Conservation (phyloP, 2,113 vertebrate species). For the Sporophila hypoxantha region DNA sequence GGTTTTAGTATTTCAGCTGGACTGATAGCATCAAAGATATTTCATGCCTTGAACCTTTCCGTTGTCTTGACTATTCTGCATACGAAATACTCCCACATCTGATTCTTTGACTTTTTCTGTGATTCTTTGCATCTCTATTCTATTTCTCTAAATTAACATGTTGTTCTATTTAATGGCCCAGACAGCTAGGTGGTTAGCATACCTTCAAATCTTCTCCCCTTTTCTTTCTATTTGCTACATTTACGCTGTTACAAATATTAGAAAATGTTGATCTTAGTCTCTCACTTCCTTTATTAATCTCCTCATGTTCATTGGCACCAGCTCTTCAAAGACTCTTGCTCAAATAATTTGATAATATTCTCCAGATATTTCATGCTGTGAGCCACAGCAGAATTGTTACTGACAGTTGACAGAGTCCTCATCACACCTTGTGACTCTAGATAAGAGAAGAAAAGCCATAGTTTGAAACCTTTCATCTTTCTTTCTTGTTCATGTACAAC, state of each 20-base stretch:
- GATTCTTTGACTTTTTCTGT: neutral
- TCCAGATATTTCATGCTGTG: neutral
- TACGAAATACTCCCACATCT: neutral
- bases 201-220: neutral
- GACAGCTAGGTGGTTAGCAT: neutral
- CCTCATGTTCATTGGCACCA: neutral
- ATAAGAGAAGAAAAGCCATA: neutral
- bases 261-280: neutral
- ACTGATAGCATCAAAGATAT: slow-evolving; percentile 61
- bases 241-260: neutral
- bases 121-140: neutral
- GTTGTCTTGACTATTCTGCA: neutral
- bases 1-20: slow-evolving; percentile 35
- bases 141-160: slow-evolving; percentile 4
- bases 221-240: neutral
- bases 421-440: neutral
- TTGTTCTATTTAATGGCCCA: neutral
- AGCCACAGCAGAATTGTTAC: neutral
- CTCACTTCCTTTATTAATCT: neutral
- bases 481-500: neutral
- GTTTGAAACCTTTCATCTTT: neutral
- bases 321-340: neutral
- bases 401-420: neutral
- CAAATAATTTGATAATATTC: neutral
- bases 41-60: slow-evolving; percentile 1